Conservation (phyloP, 2,113 vertebrate species). For the Oceanodroma tethys region DNA sequence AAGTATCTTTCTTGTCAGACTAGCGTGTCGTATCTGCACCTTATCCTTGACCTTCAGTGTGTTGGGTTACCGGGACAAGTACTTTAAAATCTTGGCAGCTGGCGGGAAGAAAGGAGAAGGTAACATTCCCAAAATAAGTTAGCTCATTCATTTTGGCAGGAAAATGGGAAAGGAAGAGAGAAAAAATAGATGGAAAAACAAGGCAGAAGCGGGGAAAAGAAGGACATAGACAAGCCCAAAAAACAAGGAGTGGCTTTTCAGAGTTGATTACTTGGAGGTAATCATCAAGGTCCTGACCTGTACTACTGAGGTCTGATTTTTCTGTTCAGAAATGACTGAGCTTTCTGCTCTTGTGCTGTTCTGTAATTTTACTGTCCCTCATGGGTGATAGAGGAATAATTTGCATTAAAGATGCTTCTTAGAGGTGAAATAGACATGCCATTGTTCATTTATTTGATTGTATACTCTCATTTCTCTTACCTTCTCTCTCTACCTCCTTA, state of each 20-base stretch:
- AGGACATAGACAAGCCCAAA: not conserved
- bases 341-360: not conserved
- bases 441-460: not conserved
- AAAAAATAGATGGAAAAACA: not conserved
- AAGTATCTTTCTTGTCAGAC: not conserved
- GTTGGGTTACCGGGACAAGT: not conserved
- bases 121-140: not conserved
- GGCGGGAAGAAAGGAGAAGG: not conserved
- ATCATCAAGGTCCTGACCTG: not conserved
- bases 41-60: not conserved
- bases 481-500: not conserved
- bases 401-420: not conserved
- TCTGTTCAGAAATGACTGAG: not conserved
- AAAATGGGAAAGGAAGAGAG: not conserved
- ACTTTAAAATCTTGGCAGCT: not conserved
- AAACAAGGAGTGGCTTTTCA: conserved; percentile 17
- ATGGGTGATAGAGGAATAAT: not conserved
- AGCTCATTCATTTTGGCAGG: not conserved
- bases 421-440: not conserved
- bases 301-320: not conserved
- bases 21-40: not conserved
- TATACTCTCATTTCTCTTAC: not conserved
- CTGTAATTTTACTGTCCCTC: not conserved
- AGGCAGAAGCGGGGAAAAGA: not conserved
- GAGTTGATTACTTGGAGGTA: not conserved